Evolutionary conservation across 2,888 invertebrate genomes (phyloP), one percentile per base, ranked within the genome.

Genomic region (Neoaliturus tenellus): DNA sequence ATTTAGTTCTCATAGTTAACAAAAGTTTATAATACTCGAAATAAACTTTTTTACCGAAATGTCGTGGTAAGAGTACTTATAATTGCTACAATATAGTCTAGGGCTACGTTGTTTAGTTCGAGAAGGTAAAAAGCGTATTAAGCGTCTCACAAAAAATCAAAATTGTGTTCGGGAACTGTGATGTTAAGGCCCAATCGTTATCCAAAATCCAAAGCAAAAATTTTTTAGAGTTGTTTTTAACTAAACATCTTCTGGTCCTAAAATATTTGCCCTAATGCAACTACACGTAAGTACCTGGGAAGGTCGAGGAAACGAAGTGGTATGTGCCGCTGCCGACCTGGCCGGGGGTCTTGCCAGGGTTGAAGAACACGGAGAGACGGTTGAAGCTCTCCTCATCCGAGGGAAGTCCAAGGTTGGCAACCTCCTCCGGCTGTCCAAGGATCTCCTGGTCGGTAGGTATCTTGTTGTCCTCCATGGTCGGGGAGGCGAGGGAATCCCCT

Each of bases 251-350:
- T 41, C 14, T 41, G 41, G 6, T 41, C 6, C 41, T 6, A 41
- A 41, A 41, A n/a, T n/a, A n/a, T n/a, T n/a, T n/a, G n/a, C n/a
- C n/a, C n/a, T n/a, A n/a, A n/a, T n/a, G n/a, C n/a, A n/a, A n/a
- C n/a, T n/a, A n/a, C n/a, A 39, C 8, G 51, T n/a, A 28, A 14
- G 80, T 85, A 88, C 88, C 88, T 82, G 88, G 88, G 82, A 88
- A 88, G 31, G 87, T 84, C n/a, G 88, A 86, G n/a, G 88, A 88
- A 48, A 88, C 87, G 80, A 88, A 88, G 84, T 88, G 88, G 41
- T 87, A 87, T 14, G 87, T 87, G 23, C 88, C 88, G 73, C 87
- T 85, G 80, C 83, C 81, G 5, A 83, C 80, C 20, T 35, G 69
- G 5, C 75, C 62, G 33, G 75, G 35, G 28, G 58, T 0, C 51